These are phyloP conservation scores for Botia almorhae DNA, from an alignment of 2,797 vertebrate species.

Conservation along the genomic window DNA sequence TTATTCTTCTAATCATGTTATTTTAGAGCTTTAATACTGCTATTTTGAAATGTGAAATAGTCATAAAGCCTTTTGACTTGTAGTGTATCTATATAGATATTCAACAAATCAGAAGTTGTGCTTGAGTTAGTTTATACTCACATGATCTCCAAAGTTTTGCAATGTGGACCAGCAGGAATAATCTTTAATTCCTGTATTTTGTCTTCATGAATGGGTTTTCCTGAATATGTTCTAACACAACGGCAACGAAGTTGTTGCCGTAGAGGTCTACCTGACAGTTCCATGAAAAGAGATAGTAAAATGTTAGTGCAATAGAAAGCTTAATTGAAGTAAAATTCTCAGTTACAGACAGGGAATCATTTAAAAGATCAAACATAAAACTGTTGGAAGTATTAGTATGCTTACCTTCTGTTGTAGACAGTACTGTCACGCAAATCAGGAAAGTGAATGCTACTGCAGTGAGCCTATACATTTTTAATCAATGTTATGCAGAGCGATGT, in stretches of 20 bases:
- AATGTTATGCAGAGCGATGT: not conserved
- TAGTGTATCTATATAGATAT: not conserved
- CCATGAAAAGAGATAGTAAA: not conserved
- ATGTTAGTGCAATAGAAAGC: not conserved
- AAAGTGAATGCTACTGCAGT: not conserved
- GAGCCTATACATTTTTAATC: not conserved
- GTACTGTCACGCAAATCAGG: constrained; percentile 12
- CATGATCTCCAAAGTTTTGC: constrained; percentile 66
- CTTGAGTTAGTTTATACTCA: constrained; percentile 51
- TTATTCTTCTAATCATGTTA: too few species aligned
- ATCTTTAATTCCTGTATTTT: not conserved
- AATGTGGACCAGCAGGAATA: constrained; percentile 45
- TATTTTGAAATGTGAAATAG: too few species aligned
- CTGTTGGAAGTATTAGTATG: not conserved
- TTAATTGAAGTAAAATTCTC: not conserved
- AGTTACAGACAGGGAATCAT: not conserved
- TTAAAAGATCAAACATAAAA: not conserved
- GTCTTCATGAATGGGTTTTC: not conserved
- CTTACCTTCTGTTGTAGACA: constrained; percentile 22
- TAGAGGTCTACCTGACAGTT: not conserved
- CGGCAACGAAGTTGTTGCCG: not conserved
- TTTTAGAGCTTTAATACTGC: too few species aligned
- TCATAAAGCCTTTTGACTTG: too few species aligned
- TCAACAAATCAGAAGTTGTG: not conserved
- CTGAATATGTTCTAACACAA: not conserved